Evolutionary conservation across 2,888 invertebrate genomes (phyloP).

Genomic region (Deroplatys truncata): DNA sequence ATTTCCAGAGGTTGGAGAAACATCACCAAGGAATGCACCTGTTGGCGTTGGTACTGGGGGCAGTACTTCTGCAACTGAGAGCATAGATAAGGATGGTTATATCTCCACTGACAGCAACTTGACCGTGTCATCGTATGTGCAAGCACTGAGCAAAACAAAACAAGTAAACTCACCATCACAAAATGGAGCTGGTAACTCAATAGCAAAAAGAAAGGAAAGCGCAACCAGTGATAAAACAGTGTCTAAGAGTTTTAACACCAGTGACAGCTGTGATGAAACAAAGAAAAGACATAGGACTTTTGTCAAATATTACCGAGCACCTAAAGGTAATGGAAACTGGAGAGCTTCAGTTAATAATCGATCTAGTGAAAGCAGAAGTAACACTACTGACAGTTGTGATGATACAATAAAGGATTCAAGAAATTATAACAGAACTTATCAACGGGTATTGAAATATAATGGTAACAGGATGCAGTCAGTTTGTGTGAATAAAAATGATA

Average conservation of each 20-base stretch:
- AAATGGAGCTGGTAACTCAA: not conserved
- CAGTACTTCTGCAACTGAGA: no score
- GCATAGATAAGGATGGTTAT: no score
- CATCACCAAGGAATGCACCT: no score
- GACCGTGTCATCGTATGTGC: not conserved
- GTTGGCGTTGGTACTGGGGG: no score
- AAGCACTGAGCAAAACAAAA: not conserved
- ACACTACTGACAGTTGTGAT: not conserved
- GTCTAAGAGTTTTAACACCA: no score
- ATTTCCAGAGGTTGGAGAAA: no score
- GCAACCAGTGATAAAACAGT: no score
- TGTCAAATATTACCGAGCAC: no score
- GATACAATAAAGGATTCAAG: not conserved
- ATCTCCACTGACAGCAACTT: no score
- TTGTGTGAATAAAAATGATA: not conserved
- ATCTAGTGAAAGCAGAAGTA: not conserved
- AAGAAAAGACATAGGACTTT: not conserved
- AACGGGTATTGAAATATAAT: not conserved
- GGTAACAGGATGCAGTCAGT: not conserved
- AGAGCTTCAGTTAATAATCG: not conserved
- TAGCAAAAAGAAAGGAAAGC: no score
- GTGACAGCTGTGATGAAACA: not conserved
- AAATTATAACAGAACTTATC: not conserved
- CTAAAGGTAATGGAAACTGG: no score
- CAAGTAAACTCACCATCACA: not conserved